Base-by-base conservation (phyloP, 2,797 vertebrate species). In the Ctenopoma multispine region DNA sequence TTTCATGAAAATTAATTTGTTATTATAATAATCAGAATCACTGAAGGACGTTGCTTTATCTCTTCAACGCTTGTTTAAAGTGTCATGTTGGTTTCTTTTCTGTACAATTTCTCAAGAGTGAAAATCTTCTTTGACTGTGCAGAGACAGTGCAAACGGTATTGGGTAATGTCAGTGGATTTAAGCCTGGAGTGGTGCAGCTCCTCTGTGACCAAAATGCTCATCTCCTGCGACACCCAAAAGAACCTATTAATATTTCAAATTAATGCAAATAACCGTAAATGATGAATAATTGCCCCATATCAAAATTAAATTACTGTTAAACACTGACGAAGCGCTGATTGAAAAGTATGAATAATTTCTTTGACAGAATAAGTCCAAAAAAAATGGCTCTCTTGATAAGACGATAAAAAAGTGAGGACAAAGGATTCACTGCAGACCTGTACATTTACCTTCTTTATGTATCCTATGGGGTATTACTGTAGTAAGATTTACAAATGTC, bases 201-300 rank as follows among this genome's bases (percentile, higher is more conserved):
- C 85, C 89, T 89, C 84, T 85, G 90, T 85, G 88, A 78, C 84
- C 76, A 85, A 31, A 89, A 90, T 72, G 63, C 79, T 85, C 81
- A 82, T 89, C 81, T 85, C 73, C 63, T 77, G 62, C 64, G 72
- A 83, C 85, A 66, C 49, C 83, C 72, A 83, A 84, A 92, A 90
- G 81, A 92, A 86, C 70, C 87, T 78, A 91, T 92, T 92, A 93
- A 92, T 89, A 90, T 90, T 91, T 90, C 57, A 92, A 90, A 91
- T 91, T 75, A 91, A 93, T 92, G 90, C 89, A 92, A 93, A 93
- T 91, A 90, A 88, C 83, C 79, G 84, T 90, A 91, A 92, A 92
- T 90, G 84, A 91, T 90, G 89, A 92, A 92, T 92, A 92, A 93
- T 92, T 92, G 87, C 84, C 83, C 69, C 70, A 62, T 89, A 92